Evolutionary conservation across 2,888 invertebrate genomes (phyloP), one percentile per base, ranked within the genome.

Genomic region (Myopa tessellatipennis): DNA sequence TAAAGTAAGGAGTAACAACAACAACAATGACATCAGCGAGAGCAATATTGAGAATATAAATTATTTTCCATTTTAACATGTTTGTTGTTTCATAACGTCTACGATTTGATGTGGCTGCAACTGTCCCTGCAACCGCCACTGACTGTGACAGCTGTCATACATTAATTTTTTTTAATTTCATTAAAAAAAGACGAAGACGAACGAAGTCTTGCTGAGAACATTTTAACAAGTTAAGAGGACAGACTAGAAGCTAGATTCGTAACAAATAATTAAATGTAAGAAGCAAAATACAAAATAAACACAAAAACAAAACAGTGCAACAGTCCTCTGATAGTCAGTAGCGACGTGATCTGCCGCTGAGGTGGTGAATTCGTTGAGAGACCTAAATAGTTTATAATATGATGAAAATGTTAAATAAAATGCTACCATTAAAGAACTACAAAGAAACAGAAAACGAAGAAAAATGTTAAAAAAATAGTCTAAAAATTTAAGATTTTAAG

Each of bases 341-440:
- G 65, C 40, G 61, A n/a, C 12, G 45, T 10, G 45, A 45, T 45
- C 3, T 45, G 45, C 6, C 45, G 0, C 45, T 8, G 45, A 26
- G 34, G 67, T 58, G 68, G 67, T 58, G 68, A 58, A 67, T 74
- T 74, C 74, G 67, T 74, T 74, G 74, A 74, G 67, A 68, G 55
- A 74, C 55, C 74, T 68, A 55, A 74, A 74, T 74, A 65, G 12
- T 10, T 26, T 34, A 34, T 58, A n/a, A n/a, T 58, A 18, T 10
- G 6, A 58, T 58, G 4, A 12, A 58, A n/a, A 58, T 16, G 16
- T 55, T 14, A 16, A 68, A 16, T 40, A 18, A 68, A 40, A 40
- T 40, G 45, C 58, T n/a, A 58, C 14, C n/a, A 58, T 12, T 58
- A 58, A 58, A 26, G 18, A 58, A n/a, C 58, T 58, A n/a, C 58